Conservation (phyloP, 2,888 invertebrate species). For the Andrena dorsata region DNA sequence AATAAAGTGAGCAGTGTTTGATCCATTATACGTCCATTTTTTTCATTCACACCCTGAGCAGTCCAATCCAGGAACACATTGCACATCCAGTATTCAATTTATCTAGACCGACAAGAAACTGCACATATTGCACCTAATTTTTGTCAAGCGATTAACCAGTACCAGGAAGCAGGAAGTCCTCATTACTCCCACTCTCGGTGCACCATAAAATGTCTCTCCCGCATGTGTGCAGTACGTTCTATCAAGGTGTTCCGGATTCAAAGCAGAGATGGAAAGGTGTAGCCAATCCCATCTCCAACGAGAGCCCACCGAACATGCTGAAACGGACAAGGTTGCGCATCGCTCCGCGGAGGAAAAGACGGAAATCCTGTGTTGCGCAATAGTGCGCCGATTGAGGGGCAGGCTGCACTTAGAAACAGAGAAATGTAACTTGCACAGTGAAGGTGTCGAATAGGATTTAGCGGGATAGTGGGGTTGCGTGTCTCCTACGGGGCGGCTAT, state of each 20-base stretch:
- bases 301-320: background rate
- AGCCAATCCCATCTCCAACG: conserved; percentile 5
- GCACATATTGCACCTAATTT: background rate
- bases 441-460: conserved; percentile 62
- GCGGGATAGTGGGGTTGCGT: conserved; percentile 70
- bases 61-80: too few species aligned
- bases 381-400: background rate
- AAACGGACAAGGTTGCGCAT: background rate
- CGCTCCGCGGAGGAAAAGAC: background rate
- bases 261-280: conserved; percentile 1
- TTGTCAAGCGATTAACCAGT: background rate
- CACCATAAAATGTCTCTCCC: too few species aligned
- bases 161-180: conserved; percentile 39
- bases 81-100: too few species aligned
- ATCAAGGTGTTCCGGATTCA: background rate
- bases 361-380: conserved; percentile 59
- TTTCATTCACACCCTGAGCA: too few species aligned
- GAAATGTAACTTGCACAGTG: conserved; percentile 56
- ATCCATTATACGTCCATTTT: too few species aligned
- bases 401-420: conserved; percentile 19
- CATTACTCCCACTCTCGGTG: background rate
- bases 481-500: conserved; percentile 59
- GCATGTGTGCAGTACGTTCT: background rate
- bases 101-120: background rate
- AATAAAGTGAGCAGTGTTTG: too few species aligned